Evolutionary conservation across 2,113 vertebrate genomes (phyloP).

Genomic region (Myrmophylax atrothorax): DNA sequence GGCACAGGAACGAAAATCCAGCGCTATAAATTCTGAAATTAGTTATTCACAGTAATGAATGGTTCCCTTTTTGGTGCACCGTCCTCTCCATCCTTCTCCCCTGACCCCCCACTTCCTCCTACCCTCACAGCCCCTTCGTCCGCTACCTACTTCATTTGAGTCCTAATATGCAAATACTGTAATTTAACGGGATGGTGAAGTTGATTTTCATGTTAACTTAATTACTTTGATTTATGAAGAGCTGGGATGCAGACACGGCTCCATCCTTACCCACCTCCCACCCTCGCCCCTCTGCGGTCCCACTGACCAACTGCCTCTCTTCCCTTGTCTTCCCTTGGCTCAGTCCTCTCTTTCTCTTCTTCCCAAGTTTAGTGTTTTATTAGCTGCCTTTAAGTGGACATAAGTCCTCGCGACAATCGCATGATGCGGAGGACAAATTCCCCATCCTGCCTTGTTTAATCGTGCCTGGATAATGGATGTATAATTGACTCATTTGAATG

Average conservation of each 20-base stretch:
- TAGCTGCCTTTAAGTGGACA: constrained; percentile 86
- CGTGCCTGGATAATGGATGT: constrained; percentile 96
- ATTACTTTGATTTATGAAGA: constrained; percentile 91
- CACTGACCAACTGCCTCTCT: background rate
- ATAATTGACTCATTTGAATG: constrained; percentile 99
- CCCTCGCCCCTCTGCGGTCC: background rate
- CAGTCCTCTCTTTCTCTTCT: constrained; percentile 11
- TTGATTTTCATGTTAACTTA: constrained; percentile 83
- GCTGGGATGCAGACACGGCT: constrained; percentile 73
- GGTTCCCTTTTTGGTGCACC: constrained; percentile 67
- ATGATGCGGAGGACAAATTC: constrained; percentile 84
- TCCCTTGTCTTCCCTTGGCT: background rate
- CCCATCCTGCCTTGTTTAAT: constrained; percentile 89
- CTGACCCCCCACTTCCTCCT: background rate
- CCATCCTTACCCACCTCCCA: constrained; percentile 73
- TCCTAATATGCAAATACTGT: constrained; percentile 80
- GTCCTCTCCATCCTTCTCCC: constrained; percentile 8
- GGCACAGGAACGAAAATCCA: constrained; percentile 81
- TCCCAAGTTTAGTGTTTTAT: constrained; percentile 83
- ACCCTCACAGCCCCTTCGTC: background rate
- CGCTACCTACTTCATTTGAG: constrained; percentile 68
- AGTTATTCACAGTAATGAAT: constrained; percentile 85
- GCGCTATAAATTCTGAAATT: constrained; percentile 86
- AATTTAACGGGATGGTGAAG: constrained; percentile 85
- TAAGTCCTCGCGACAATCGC: constrained; percentile 88